Base-by-base conservation (phyloP, 2,113 vertebrate species). In the Nothobranchius kuhntae region DNA sequence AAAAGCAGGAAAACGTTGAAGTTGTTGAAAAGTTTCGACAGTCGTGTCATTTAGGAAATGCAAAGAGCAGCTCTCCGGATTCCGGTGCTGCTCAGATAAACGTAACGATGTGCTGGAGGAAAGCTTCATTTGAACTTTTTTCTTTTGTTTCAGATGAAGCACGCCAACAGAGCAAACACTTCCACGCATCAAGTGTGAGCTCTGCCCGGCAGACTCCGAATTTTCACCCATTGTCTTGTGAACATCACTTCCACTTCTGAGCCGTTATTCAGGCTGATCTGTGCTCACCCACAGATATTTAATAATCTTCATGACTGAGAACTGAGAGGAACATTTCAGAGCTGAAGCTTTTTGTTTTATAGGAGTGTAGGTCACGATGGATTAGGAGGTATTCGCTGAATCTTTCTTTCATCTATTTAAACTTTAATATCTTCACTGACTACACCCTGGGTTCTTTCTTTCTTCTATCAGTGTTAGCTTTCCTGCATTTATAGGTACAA, bases 301-400 rank as follows among this genome's bases (percentile, higher is more conserved):
- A 61, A 52, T 71, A 35, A 48, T 53, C 38, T 59, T 60, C 26
- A 66, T 61, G 24, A 48, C 54, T 45, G 70, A 56, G 3, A 45
- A 63, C 48, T 47, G 46, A 35, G 36, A 55, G 15, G 75, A 30
- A 42, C 36, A 53, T 46, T 46, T 38, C 42, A 53, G 46, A 38
- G 45, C 15, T 51, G 51, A 48, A 67, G 64, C 24, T 54, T 35
- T 51, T 24, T 21, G 8, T 21, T 44, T 63, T 55, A 64, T 36
- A 54, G 50, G 68, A 42, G 50, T 40, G 9, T 68, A 63, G 42
- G 53, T 72, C 44, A 65, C 0, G 15, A 10, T 55, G 26, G 36
- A 61, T 61, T 70, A 50, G 14, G n/a, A 52, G 46, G 24, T 44
- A 36, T 61, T 17, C 30, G 52, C 36, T 65, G 51, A 38, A 44